Evolutionary conservation across 1,140 invertebrate species (phyloP).

Genomic region (Tetraneura akinire): DNA sequence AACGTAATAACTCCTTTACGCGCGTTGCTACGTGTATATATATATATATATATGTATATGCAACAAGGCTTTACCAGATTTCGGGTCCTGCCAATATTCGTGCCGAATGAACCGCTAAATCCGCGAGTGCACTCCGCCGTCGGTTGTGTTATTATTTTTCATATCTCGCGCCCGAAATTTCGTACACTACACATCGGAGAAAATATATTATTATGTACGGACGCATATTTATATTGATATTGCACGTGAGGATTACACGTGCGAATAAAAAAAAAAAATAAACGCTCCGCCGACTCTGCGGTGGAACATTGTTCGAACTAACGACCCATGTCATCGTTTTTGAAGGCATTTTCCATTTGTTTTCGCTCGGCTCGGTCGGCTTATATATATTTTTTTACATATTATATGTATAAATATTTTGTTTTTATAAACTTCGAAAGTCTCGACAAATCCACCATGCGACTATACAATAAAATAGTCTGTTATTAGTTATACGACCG

Average conservation of each 20-base stretch:
- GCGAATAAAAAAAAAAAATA: background rate
- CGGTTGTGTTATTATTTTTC: slow-evolving; percentile 28
- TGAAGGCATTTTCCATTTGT: slow-evolving; percentile 27
- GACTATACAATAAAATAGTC: background rate
- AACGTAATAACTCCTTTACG: slow-evolving; percentile 36
- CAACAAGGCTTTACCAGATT: slow-evolving; percentile 42
- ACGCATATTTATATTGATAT: slow-evolving; percentile 13
- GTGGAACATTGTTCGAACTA: slow-evolving; percentile 17
- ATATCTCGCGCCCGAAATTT: slow-evolving; percentile 6
- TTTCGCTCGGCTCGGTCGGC: background rate
- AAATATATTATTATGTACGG: background rate
- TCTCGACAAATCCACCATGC: background rate
- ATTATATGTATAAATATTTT: background rate
- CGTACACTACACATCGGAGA: background rate
- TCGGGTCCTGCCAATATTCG: slow-evolving; percentile 35
- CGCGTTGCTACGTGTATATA: background rate
- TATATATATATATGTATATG: background rate
- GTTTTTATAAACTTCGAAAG: background rate
- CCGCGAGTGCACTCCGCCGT: background rate
- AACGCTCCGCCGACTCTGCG: background rate
- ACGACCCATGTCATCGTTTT: slow-evolving; percentile 41
- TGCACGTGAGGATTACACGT: background rate
- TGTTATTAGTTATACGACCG: no score
- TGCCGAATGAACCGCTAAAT: slow-evolving; percentile 46
- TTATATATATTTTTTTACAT: background rate